Conservation (phyloP, 2,797 vertebrate genomes). For the Acanthornis magna region DNA sequence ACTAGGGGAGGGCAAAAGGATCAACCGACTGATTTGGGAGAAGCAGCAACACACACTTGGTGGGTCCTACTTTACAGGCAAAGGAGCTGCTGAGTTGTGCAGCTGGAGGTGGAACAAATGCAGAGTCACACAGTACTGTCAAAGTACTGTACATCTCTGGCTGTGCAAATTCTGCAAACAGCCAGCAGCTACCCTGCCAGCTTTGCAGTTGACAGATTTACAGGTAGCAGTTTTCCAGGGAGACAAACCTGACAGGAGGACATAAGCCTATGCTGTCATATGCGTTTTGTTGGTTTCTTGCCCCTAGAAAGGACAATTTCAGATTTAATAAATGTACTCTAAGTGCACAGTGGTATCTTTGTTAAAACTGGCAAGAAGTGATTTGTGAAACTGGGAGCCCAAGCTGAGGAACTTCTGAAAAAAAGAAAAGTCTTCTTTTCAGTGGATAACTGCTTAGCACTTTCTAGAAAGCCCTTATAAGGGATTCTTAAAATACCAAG, state of each 20-base stretch:
- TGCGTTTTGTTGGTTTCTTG: neutral
- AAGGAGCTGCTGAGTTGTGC: neutral
- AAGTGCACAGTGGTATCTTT: neutral
- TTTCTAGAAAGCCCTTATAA: constrained; percentile 26
- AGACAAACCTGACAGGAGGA: neutral
- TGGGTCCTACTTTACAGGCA: neutral
- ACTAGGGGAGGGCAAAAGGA: neutral
- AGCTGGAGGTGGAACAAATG: neutral
- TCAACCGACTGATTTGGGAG: neutral
- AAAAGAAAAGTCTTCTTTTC: neutral
- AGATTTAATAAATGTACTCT: neutral
- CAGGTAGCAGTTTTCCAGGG: neutral
- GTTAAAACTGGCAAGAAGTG: neutral
- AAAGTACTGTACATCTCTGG: neutral
- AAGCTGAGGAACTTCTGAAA: neutral
- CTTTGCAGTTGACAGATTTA: neutral
- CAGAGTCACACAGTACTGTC: neutral
- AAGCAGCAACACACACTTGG: neutral
- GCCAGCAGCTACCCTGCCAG: neutral
- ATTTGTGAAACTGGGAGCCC: neutral
- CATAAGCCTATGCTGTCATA: neutral
- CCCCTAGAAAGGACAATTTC: neutral
- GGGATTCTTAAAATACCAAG: constrained; percentile 50
- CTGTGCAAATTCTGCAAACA: neutral
- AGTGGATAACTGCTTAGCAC: neutral